Base-by-base conservation (phyloP, 92 coral and sea anemone genomes). In the Phenganax stokvisi region DNA sequence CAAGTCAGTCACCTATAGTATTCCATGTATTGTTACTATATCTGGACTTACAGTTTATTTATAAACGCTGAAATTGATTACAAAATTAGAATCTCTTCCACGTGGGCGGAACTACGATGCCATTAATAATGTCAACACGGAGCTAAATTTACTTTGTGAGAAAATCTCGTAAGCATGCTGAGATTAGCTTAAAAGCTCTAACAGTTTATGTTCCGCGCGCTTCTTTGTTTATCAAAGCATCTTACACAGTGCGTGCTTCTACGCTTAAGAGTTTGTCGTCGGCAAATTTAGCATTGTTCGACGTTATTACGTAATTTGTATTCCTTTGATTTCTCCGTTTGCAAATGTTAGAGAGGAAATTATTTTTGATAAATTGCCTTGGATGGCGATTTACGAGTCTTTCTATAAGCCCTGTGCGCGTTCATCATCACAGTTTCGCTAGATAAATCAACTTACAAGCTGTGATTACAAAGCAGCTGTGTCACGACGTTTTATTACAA, bases 151-250 rank as follows among this genome's bases (percentile, higher is more conserved):
- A 11, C 73, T 10, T 30, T 68, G 53, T 16, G n/a, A n/a, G 13
- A 37, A 30, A 68, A 68, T 68, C 73, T 68, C 54, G 16, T 68
- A 68, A 68, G 53, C 73, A n/a, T 68, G 73, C 47, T 53, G 73
- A 53, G 73, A 68, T 68, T 68, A 68, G 73, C 73, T 37, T 30
- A 68, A 68, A 10, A 68, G 53, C 13, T 53, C 1, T 68, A n/a
- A 66, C 25, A 30, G 72, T 37, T 29, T 12, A 29, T 17, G 72
- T 66, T 66, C 31, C 72, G 73, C 73, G 17, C 47, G 73, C 54
- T 68, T 68, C 20, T 68, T 64, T 68, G 70, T 64, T 64, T 17
- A 37, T 37, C 47, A 37, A 37, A 37, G 47, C 47, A 37, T 37
- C 47, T 37, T 2, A 5, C 47, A 37, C 47, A 37, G 37, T 76